Conservation (phyloP, 2,888 invertebrate genomes). For the Cephus pulcher region DNA sequence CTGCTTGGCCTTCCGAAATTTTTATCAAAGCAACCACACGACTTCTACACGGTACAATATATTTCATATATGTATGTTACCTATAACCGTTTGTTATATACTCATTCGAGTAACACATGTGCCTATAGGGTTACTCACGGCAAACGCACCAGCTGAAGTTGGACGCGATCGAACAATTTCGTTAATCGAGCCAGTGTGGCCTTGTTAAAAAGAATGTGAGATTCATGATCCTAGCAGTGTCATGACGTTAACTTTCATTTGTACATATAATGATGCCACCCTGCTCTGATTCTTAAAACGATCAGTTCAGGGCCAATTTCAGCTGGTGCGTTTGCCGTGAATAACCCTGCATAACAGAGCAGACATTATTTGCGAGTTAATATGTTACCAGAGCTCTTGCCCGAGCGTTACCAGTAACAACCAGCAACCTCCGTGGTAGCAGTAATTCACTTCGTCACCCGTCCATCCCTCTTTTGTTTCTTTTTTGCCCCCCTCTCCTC, state of each 20-base stretch:
- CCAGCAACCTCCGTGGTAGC: not conserved
- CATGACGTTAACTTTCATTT: too few species aligned
- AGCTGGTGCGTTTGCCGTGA: too few species aligned
- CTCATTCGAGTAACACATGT: not conserved
- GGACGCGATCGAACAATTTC: too few species aligned
- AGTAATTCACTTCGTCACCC: constrained; percentile 9
- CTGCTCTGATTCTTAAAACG: too few species aligned
- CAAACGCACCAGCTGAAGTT: too few species aligned
- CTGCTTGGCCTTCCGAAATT: not conserved
- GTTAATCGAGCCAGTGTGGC: too few species aligned
- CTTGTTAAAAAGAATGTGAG: too few species aligned
- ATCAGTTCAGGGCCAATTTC: too few species aligned
- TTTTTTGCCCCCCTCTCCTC: not conserved
- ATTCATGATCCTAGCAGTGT: too few species aligned
- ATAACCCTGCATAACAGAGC: not conserved
- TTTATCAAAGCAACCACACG: not conserved
- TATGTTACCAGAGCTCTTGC: not conserved
- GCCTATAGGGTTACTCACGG: not conserved
- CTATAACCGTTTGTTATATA: not conserved
- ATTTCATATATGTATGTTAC: not conserved
- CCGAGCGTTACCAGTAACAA: not conserved
- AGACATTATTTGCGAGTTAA: constrained; percentile 12
- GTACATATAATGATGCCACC: too few species aligned
- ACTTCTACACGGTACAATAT: too few species aligned
- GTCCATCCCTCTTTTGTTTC: constrained; percentile 4